phyloP scores from a whole-genome alignment of 1,140 invertebrate species.

The Laodelphax striatellus region DNA sequence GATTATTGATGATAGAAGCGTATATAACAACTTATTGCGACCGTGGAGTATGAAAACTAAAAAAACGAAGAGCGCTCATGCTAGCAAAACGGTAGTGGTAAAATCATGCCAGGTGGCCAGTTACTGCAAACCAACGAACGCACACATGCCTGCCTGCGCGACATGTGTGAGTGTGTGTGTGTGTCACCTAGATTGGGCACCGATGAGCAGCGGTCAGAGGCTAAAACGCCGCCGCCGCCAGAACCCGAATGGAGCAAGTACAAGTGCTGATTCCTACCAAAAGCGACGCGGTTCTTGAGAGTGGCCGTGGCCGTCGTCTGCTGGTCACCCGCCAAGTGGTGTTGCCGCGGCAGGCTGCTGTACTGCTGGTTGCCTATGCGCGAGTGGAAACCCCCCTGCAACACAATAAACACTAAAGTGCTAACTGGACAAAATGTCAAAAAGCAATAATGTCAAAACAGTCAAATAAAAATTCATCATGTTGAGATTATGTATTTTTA shows the following conservation, averaged over 20 bases:
- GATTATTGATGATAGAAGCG: no score
- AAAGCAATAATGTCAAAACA: no score
- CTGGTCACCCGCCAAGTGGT: conserved; percentile 8
- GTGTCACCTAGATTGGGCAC: conserved; percentile 78
- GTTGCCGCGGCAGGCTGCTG: conserved; percentile 65
- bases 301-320: conserved; percentile 19
- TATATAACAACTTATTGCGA: no score
- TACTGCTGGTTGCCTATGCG: conserved; percentile 42
- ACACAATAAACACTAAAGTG: conserved; percentile 18
- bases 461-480: no score
- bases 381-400: conserved; percentile 38
- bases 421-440: no score
- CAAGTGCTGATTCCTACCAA: conserved; percentile 55
- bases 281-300: conserved; percentile 45
- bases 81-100: no score
- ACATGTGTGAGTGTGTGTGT: conserved; percentile 10
- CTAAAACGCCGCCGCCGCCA: conserved; percentile 25
- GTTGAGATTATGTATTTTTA: no score
- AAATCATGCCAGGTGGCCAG: no score
- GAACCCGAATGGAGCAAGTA: conserved; percentile 24
- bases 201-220: conserved; percentile 61
- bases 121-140: no score
- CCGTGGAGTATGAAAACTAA: no score
- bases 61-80: no score
- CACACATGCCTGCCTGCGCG: conserved; percentile 2